Conservation (phyloP, 2,888 invertebrate species). For the Merodon equestris region DNA sequence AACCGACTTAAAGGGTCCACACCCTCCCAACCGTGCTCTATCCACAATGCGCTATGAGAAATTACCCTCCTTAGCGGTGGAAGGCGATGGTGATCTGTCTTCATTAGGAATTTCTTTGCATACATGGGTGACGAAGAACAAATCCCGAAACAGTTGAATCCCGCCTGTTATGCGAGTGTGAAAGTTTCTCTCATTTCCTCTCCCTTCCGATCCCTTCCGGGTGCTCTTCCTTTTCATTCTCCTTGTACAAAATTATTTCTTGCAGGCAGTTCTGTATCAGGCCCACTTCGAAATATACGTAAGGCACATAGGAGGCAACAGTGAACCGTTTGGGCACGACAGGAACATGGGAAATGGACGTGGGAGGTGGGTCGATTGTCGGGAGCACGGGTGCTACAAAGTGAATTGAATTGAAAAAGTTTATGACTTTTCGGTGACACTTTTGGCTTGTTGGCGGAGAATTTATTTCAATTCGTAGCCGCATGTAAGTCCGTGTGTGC, state of each 20-base stretch:
- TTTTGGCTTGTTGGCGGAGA: conserved; percentile 46
- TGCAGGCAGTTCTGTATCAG: too few species aligned
- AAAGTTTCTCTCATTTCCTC: conserved; percentile 24
- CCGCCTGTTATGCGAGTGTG: conserved; percentile 39
- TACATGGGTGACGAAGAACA: conserved; percentile 52
- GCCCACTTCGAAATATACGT: too few species aligned
- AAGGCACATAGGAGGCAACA: too few species aligned
- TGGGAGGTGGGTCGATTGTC: too few species aligned
- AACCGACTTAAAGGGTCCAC: conserved; percentile 31
- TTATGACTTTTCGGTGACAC: conserved; percentile 52
- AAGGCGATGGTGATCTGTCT: conserved; percentile 58
- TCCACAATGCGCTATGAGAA: conserved; percentile 60
- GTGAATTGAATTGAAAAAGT: conserved; percentile 57
- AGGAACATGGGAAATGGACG: too few species aligned
- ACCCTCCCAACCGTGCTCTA: not conserved
- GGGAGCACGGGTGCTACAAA: conserved; percentile 15
- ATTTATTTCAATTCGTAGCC: conserved; percentile 38
- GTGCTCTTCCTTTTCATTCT: too few species aligned
- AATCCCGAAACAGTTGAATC: conserved; percentile 35
- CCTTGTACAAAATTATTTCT: too few species aligned
- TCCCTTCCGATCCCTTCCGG: too few species aligned
- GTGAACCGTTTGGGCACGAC: too few species aligned
- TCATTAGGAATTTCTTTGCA: conserved; percentile 57
- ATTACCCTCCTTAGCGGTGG: conserved; percentile 56
- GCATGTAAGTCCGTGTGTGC: not conserved